Evolutionary conservation across 2,888 invertebrate genomes (phyloP), one percentile per base, ranked within the genome.

Genomic region (Netelia inedita): DNA sequence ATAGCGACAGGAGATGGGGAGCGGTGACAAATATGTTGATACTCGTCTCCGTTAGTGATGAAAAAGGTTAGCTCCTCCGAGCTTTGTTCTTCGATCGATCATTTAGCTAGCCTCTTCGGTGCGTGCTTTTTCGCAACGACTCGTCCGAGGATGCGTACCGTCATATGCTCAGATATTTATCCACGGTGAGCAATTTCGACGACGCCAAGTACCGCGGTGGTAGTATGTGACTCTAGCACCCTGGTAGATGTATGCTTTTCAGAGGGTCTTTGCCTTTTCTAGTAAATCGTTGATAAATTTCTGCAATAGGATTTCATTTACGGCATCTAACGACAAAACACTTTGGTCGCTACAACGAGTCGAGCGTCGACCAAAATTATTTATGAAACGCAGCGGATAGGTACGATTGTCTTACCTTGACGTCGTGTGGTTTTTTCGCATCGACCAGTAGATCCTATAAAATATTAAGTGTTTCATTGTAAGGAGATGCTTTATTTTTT

Each of bases 211-310:
- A 76, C 69, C 83, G 86, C 6, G 6, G 35, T 35, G 6, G 14
- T 46, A 46, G 14, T 81, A 85, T 81, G 85, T 86, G 82, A 83
- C 82, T 84, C 86, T 86, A 84, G 75, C 81, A 83, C 85, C 82
- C 73, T 85, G 81, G 69, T 74, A 28, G 85, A 74, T 71, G 85
- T 85, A 86, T 82, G 86, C 86, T 83, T 89, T 94, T 96, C 97
- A 97, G 94, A 98, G 96, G 93, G 98, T 98, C 95, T 98, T 98
- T 93, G 97, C 97, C 94, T 97, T 97, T 94, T 97, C 97, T 94
- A 98, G 95, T 93, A 98, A 95, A 94, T 98, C 98, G 93, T 97
- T 97, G 94, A 98, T 97, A 94, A 98, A 98, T 96, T 97, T 98
- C 97, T 97, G 95, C 83, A 96, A 96, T 91, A 90, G 91, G 93